Conservation (phyloP, 2,888 invertebrate genomes). For the Tanytarsus gracilentus region DNA sequence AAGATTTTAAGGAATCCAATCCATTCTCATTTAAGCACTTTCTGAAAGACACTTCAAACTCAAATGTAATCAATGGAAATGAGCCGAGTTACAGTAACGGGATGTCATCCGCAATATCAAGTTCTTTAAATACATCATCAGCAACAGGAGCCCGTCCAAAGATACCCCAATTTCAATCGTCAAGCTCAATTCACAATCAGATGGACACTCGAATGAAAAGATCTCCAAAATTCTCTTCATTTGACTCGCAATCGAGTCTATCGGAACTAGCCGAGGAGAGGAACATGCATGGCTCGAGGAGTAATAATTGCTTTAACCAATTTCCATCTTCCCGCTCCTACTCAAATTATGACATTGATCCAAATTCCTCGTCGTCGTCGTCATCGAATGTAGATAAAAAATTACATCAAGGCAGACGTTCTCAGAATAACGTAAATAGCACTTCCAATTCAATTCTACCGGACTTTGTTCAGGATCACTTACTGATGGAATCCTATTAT, state of each 20-base stretch:
- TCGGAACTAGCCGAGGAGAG: constrained; percentile 37
- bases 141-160: constrained; percentile 73
- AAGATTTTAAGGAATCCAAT: constrained; percentile 51
- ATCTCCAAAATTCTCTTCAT: constrained; percentile 41
- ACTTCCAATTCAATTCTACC: constrained; percentile 34
- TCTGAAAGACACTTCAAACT: constrained; percentile 48
- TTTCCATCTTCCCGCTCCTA: constrained; percentile 36
- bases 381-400: constrained; percentile 15
- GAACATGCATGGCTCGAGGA: constrained; percentile 19
- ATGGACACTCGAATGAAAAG: constrained; percentile 41
- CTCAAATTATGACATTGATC: constrained; percentile 41
- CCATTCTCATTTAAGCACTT: constrained; percentile 82
- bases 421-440: constrained; percentile 30
- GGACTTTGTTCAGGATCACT: constrained; percentile 78
- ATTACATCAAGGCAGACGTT: neutral
- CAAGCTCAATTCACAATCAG: constrained; percentile 17
- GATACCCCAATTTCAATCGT: constrained; percentile 43
- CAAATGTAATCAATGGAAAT: constrained; percentile 8
- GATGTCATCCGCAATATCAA: neutral
- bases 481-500: constrained; percentile 62
- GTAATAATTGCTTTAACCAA: constrained; percentile 25
- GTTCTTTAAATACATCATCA: constrained; percentile 32
- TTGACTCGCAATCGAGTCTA: constrained; percentile 44
- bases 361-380: constrained; percentile 26
- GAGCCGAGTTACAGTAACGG: neutral